Base-by-base conservation (phyloP, 2,113 vertebrate genomes). In the Rhinoderma darwinii region DNA sequence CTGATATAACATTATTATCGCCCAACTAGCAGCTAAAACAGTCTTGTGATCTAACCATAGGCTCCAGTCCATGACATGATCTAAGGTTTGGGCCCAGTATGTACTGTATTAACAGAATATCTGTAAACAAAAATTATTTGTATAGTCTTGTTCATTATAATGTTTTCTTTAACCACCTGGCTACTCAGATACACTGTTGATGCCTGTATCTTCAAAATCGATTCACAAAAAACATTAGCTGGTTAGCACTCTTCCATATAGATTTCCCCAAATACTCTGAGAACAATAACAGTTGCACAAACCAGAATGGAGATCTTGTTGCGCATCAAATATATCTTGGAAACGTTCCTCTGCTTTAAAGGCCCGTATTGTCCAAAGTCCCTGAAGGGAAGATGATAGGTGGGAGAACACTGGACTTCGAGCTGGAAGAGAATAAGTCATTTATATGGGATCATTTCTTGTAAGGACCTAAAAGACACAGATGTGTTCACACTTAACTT, bases 321-420 rank as follows among this genome's bases (percentile, higher is more conserved):
- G 94, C 4, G 94, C 94, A 88, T 99, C 98, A 81, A 99, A 99
- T 68, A 96, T 89, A 75, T 96, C 93, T 91, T 99, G 98, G 90
- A 97, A 98, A 77, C 93, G 93, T 86, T 96, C 91, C 89, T 98
- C 96, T 11, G 94, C 95, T 92, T 90, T 97, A 89, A 96, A 96
- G 3, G 97, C 97, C 82, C 97, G 96, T 88, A 99, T 97, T 86
- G 96, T 97, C 94, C 96, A 97, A 89, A 99, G 94, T 43, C 98
- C 98, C 92, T 98, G 97, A 50, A 99, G 96, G 54, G 98, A 96
- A 9, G 97, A 96, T 0, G 97, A 98, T 20, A 99, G 91, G 90
- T 99, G 98, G 91, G 98, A 98, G 90, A 99, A 99, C 0, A 98
- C 97, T 0, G 98, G 97, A 92, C 98, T 99, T 88, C 97, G 95